Evolutionary conservation across 2,797 vertebrate species (phyloP).

Genomic region (Melopsittacus undulatus): DNA sequence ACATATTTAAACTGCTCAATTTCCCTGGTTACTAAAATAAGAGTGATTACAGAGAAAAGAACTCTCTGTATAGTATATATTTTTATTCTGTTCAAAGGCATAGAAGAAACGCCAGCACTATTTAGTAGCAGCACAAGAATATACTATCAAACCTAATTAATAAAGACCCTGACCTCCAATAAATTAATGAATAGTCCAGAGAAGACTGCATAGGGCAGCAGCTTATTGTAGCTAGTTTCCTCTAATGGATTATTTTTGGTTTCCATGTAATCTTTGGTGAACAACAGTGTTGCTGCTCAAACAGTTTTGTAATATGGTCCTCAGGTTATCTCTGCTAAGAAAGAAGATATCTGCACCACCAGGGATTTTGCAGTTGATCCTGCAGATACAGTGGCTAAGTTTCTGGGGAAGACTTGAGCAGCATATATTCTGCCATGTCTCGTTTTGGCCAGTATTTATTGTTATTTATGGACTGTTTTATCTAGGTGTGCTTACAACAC

Average conservation of each 20-base stretch:
- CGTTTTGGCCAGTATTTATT: not conserved
- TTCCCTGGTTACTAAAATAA: conserved; percentile 48
- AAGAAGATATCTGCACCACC: not conserved
- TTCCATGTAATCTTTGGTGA: not conserved
- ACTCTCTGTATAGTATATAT: conserved; percentile 1
- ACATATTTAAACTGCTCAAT: conserved; percentile 49
- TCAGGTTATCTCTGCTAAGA: not conserved
- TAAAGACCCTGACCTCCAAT: not conserved
- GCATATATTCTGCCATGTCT: not conserved
- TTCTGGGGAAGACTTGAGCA: not conserved
- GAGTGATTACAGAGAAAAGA: conserved; percentile 33
- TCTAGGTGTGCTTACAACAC: not conserved
- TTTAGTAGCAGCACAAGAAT: not conserved
- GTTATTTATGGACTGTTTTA: not conserved
- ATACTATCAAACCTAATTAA: not conserved
- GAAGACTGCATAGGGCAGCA: not conserved
- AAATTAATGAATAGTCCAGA: not conserved
- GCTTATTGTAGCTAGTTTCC: not conserved
- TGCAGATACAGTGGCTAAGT: not conserved
- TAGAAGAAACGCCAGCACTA: not conserved
- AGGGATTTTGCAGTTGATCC: not conserved
- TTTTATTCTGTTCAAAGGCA: not conserved
- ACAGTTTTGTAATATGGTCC: not conserved
- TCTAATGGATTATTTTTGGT: not conserved
- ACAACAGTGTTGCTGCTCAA: not conserved